A percentile compares a stretch with the other conserved stretches of the same genome.
phyloP scores from a whole-genome alignment of 2,113 vertebrate genomes.

The Ia io region DNA sequence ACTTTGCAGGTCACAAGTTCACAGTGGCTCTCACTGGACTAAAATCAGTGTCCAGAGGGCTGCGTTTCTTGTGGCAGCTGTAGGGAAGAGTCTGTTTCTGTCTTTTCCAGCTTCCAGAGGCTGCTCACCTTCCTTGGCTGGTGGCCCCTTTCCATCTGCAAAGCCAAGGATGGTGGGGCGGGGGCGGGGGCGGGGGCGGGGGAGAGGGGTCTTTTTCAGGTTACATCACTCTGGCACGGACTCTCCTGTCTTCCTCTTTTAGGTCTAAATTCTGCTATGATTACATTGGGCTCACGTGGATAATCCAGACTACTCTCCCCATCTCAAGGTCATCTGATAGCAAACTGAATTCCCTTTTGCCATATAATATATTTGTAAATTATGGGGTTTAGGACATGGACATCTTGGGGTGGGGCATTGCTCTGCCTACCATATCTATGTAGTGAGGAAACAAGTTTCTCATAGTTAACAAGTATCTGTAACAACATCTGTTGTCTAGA shows the following conservation, averaged over 20 bases:
- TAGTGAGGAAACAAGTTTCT: neutral
- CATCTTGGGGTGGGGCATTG: neutral
- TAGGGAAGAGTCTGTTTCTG: neutral
- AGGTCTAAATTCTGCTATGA: neutral
- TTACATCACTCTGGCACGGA: neutral
- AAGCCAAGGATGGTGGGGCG: neutral
- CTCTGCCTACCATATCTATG: neutral
- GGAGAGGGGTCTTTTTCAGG: neutral
- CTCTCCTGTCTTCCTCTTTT: neutral
- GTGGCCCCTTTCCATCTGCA: neutral
- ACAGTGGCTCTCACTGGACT: neutral
- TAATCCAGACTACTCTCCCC: neutral
- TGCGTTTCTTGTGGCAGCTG: neutral
- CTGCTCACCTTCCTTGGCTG: neutral
- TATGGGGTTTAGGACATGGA: neutral
- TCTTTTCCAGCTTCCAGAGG: neutral
- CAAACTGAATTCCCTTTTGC: neutral
- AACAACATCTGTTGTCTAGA: neutral
- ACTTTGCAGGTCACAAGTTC: neutral
- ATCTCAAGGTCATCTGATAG: neutral
- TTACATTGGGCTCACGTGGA: neutral
- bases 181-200: no score
- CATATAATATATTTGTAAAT: neutral
- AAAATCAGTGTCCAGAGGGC: neutral
- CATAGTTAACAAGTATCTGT: neutral